These are phyloP conservation scores for Clarias batrachus DNA, from an alignment of 2,113 vertebrate species.

Conservation along the genomic window DNA sequence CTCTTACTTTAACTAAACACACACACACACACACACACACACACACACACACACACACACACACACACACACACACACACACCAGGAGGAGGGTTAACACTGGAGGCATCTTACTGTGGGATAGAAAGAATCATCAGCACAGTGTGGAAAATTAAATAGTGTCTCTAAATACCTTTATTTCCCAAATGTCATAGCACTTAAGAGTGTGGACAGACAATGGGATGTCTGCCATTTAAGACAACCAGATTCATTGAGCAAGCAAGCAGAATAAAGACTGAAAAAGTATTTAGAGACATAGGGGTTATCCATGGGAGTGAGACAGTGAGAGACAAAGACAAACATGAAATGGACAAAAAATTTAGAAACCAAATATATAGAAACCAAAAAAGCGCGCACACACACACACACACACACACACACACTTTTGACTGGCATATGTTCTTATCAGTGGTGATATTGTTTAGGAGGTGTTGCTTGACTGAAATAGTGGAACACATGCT, in stretches of 20 bases:
- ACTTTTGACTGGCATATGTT: slow-evolving; percentile 60
- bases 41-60: slow-evolving; percentile 4
- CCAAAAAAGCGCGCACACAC: not conserved
- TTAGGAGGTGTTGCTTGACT: not conserved
- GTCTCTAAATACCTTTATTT: slow-evolving; percentile 36
- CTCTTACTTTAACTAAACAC: slow-evolving; percentile 33
- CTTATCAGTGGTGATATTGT: slow-evolving; percentile 46
- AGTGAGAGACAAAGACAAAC: not conserved
- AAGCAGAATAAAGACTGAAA: not conserved
- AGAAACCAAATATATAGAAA: not conserved
- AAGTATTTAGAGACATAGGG: not conserved
- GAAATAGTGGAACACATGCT: not conserved
- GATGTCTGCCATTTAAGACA: slow-evolving; percentile 19
- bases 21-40: slow-evolving; percentile 16
- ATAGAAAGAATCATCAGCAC: not conserved
- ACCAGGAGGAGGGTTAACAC: not conserved
- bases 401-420: slow-evolving; percentile 28
- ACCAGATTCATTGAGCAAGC: not conserved
- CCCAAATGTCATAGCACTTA: slow-evolving; percentile 50
- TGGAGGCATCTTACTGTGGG: not conserved
- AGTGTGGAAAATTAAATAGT: slow-evolving; percentile 38
- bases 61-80: slow-evolving; percentile 9
- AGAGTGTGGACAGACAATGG: slow-evolving; percentile 13
- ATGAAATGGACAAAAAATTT: not conserved
- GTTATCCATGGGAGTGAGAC: not conserved